Evolutionary conservation across 2,797 vertebrate species (phyloP).

Genomic region (Podargus strigoides): DNA sequence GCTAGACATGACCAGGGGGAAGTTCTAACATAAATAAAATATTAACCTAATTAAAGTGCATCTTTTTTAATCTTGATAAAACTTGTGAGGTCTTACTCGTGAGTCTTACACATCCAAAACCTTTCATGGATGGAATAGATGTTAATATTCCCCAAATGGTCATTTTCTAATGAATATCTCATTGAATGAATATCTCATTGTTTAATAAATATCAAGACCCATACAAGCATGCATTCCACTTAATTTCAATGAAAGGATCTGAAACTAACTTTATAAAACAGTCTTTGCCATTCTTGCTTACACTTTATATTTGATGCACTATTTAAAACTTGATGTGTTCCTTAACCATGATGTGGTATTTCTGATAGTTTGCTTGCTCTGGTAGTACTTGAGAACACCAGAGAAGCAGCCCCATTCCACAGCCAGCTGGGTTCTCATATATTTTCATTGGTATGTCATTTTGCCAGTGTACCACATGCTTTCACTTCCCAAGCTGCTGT

Average conservation of each 20-base stretch:
- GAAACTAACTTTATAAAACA: neutral
- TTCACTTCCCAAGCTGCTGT: neutral
- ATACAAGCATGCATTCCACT: neutral
- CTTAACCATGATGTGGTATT: neutral
- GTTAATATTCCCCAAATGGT: neutral
- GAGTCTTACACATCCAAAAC: slow-evolving; percentile 24
- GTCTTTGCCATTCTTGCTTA: neutral
- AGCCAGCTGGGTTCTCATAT: neutral
- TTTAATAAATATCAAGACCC: neutral
- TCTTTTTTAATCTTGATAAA: slow-evolving; percentile 47
- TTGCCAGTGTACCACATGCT: neutral
- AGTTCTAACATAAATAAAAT: slow-evolving; percentile 57
- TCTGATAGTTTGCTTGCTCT: neutral
- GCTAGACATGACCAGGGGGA: slow-evolving; percentile 47
- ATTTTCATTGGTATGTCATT: neutral
- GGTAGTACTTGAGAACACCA: neutral
- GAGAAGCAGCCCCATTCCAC: neutral
- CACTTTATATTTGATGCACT: neutral
- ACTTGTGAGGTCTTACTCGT: neutral
- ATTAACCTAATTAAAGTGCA: slow-evolving; percentile 61
- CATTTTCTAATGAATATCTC: too few relatives aligned
- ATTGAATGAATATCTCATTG: too few relatives aligned
- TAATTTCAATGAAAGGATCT: neutral
- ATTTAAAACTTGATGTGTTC: neutral
- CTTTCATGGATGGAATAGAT: neutral